phyloP scores from a whole-genome alignment of 2,797 vertebrate genomes.

The Eulemur albifrons region DNA sequence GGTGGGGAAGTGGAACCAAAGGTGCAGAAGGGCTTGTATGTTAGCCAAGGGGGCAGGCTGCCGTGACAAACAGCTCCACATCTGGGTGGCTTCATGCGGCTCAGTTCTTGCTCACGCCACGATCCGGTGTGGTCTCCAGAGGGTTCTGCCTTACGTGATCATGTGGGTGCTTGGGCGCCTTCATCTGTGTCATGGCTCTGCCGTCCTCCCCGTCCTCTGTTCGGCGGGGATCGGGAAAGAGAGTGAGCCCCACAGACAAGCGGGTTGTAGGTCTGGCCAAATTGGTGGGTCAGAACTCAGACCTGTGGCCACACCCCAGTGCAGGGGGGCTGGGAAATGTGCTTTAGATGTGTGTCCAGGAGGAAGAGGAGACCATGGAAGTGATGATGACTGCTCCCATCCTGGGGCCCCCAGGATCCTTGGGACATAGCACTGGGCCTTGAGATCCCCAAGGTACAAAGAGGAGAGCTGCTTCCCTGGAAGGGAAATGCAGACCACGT shows the following conservation, averaged over 20 bases:
- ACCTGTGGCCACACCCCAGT: background rate
- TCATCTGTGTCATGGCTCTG: background rate
- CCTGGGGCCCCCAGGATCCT: background rate
- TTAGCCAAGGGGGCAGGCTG: background rate
- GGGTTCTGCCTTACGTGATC: background rate
- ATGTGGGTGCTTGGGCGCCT: background rate
- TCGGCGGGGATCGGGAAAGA: background rate
- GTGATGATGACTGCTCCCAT: accelerated
- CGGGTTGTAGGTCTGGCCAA: accelerated
- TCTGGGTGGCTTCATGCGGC: background rate
- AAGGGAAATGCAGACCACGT: background rate
- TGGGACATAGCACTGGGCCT: background rate
- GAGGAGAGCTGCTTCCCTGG: background rate
- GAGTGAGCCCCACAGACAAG: accelerated
- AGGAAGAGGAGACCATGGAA: background rate
- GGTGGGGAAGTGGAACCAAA: accelerated
- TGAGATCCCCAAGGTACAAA: background rate
- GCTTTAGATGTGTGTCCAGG: background rate
- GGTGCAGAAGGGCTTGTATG: accelerated
- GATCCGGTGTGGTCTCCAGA: too few species aligned
- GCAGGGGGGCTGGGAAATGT: background rate
- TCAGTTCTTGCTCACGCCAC: background rate
- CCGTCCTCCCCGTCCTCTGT: background rate
- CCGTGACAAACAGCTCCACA: background rate
- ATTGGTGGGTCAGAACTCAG: background rate